A percentile compares a stretch with the other conserved stretches of the same genome.
phyloP scores from a whole-genome alignment of 1,140 invertebrate genomes.

The Apis dorsata region DNA sequence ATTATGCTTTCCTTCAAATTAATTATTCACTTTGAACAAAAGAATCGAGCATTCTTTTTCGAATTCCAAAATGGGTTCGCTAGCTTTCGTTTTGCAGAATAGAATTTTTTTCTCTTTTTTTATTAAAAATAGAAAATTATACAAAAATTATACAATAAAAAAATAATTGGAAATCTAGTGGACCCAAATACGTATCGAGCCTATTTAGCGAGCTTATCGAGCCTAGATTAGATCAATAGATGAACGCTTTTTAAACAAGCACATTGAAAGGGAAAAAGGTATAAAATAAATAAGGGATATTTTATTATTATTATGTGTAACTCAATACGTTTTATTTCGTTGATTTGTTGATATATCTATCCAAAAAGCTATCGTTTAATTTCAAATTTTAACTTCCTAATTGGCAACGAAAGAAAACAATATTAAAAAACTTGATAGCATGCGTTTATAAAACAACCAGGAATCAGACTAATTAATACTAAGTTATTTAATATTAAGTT shows the following conservation, averaged over 20 bases:
- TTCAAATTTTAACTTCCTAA: constrained; percentile 7
- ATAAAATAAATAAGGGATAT: background rate
- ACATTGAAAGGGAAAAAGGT: background rate
- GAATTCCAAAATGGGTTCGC: background rate
- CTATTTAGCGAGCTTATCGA: too few species aligned
- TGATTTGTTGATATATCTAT: background rate
- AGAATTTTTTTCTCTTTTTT: background rate
- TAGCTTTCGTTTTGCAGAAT: background rate
- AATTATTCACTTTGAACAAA: background rate
- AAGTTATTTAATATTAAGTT: background rate
- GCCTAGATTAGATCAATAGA: background rate
- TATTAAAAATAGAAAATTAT: too few species aligned
- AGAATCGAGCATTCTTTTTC: background rate
- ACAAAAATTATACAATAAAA: too few species aligned
- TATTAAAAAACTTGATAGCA: background rate
- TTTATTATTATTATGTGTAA: background rate
- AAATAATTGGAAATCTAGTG: background rate
- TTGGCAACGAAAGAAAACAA: background rate
- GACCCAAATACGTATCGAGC: background rate
- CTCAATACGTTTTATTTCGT: background rate
- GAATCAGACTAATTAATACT: background rate
- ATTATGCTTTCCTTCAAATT: constrained; percentile 10
- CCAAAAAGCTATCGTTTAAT: background rate
- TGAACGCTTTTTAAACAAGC: background rate
- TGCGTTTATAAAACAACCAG: constrained; percentile 6